phyloP scores from a whole-genome alignment of 2,888 invertebrate genomes.

The Andrena bicolor region DNA sequence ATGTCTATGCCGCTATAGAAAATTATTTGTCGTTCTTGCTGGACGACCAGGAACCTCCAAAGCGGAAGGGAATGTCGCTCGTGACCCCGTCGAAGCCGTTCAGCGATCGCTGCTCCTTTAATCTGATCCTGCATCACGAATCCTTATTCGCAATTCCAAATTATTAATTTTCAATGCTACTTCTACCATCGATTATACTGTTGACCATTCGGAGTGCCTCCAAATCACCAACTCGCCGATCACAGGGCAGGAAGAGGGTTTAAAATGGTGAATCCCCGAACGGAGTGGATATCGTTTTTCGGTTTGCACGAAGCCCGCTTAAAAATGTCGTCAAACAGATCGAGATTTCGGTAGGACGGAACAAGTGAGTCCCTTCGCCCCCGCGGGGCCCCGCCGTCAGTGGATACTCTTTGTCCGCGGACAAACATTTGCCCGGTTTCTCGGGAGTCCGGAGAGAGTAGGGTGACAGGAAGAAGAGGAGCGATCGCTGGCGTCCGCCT shows the following conservation, averaged over 20 bases:
- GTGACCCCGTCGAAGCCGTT: neutral
- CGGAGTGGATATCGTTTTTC: slow-evolving; percentile 65
- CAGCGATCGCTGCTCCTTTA: neutral
- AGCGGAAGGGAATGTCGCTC: slow-evolving; percentile 20
- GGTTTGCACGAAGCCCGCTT: slow-evolving; percentile 44
- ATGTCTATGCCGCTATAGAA: slow-evolving; percentile 77
- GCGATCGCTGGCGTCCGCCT: slow-evolving; percentile 40
- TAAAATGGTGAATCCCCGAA: neutral
- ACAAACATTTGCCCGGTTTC: slow-evolving; percentile 79
- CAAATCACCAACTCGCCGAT: neutral
- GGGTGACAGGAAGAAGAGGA: slow-evolving; percentile 64
- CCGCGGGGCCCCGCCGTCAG: slow-evolving; percentile 52
- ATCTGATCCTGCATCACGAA: too few species aligned
- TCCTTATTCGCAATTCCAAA: too few species aligned
- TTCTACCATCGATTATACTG: too few species aligned
- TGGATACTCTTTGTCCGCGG: slow-evolving; percentile 78
- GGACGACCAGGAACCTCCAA: slow-evolving; percentile 39
- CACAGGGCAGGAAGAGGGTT: slow-evolving; percentile 3
- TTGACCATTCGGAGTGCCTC: too few species aligned
- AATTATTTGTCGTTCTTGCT: slow-evolving; percentile 78
- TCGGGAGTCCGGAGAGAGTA: slow-evolving; percentile 34
- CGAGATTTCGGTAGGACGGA: slow-evolving; percentile 73
- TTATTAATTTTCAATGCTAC: too few species aligned
- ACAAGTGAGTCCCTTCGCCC: slow-evolving; percentile 65
- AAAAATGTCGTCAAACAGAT: slow-evolving; percentile 80